Evolutionary conservation across 2,113 vertebrate species (phyloP), one percentile per base, ranked within the genome.

Genomic region (Phaethon lepturus): DNA sequence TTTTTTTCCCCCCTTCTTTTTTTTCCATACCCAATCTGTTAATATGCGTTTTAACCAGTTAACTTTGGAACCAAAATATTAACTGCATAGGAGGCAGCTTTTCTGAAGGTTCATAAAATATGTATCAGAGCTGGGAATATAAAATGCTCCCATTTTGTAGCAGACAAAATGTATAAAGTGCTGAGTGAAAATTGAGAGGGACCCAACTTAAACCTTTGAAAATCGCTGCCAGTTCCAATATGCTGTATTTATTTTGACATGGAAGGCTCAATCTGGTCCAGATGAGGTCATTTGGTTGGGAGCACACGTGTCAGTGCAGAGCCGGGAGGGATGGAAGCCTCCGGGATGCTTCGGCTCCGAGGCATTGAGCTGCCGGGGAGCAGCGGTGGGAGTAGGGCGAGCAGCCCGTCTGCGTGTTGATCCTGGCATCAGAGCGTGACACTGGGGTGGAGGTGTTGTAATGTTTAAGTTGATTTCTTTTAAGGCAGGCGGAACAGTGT

Each of bases 221-320:
- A 96, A 95, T 63, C 33, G 2, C 47, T 94, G 88, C 91, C 97
- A 78, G 64, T 82, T 59, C 76, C 77, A 95, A 80, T 88, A 73
- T 28, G 29, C 62, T 71, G 64, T 96, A 22, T 97, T 97, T 97
- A 96, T 96, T 97, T 95, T 97, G 90, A 87, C 83, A 92, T 85
- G 75, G 88, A 88, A 82, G 67, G 86, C 96, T 95, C 96, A 96
- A 9, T 81, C 55, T 14, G 3, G 85, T 72, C 77, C 64, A 79
- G 87, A 47, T 97, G 95, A 97, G 90, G 93, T 97, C 80, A 97
- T 89, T 58, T 77, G 76, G 88, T 96, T 88, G 74, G 88, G 94
- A 78, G 88, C 67, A 93, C 76, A 89, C 4, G 5, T 88, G 52
- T 60, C 11, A 0, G 0, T 22, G 11, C 58, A 31, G 96, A 88